A percentile compares a stretch with the other conserved stretches of the same genome.
phyloP scores from a whole-genome alignment of 1,140 invertebrate species.

The Drosophila nigrodunni region DNA sequence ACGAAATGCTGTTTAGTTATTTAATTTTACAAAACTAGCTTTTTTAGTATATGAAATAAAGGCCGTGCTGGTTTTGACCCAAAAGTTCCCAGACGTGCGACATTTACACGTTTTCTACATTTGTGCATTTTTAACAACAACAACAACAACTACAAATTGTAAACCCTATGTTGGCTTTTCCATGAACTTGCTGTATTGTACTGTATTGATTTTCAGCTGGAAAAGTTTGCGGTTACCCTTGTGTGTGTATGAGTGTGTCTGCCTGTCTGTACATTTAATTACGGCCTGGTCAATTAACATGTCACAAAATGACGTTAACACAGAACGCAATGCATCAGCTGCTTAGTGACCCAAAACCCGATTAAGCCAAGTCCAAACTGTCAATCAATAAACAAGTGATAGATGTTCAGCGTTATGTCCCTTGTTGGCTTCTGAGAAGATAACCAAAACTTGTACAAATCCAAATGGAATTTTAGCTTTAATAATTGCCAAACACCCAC shows the following conservation, averaged over 20 bases:
- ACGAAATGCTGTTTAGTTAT: no score
- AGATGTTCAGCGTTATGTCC: conserved; percentile 9
- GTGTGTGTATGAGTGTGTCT: background rate
- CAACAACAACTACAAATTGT: no score
- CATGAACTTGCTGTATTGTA: conserved; percentile 73
- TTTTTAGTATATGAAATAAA: no score
- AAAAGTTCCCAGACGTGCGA: background rate
- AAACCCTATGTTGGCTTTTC: conserved; percentile 48
- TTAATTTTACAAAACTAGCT: no score
- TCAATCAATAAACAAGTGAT: conserved; percentile 28
- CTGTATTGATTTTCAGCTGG: conserved; percentile 69
- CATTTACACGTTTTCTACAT: conserved; percentile 46
- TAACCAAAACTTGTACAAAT: conserved; percentile 17
- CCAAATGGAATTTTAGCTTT: background rate
- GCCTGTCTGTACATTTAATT: conserved; percentile 34
- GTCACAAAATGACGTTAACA: conserved; percentile 6
- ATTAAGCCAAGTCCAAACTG: conserved; percentile 14
- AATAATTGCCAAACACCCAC: background rate
- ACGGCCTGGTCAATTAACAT: conserved; percentile 11
- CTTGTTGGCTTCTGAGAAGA: conserved; percentile 9
- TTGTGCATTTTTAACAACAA: conserved; percentile 23
- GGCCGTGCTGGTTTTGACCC: no score
- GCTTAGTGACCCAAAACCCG: background rate
- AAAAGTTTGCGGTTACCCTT: conserved; percentile 1
- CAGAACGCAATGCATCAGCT: conserved; percentile 4